Evolutionary conservation across 2,888 invertebrate species (phyloP), one percentile per base, ranked within the genome.

Genomic region (Bedellia somnulentella): DNA sequence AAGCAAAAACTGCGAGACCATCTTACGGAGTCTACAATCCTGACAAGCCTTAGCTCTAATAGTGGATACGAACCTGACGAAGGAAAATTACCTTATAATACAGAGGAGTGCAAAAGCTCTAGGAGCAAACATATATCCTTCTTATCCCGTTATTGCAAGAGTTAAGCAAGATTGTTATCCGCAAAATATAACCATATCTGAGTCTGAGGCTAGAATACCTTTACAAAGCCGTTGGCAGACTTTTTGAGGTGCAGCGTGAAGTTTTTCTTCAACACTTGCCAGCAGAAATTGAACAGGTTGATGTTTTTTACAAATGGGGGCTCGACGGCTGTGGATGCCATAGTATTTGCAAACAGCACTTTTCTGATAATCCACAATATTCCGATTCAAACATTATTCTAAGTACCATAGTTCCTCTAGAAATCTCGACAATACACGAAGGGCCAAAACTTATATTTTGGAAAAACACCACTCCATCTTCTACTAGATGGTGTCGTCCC

Each of bases 291-390:
- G 5, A 6, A 5, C 5, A 18, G 5, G 18, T 18, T 9, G 18
- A 18, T 18, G 9, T 18, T 6, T 2, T 10, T 24, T 24, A 9
- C 11, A 11, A 11, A 24, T 24, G 2, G 6, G 24, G 11, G 6
- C 9, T 10, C 6, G 24, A 24, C 13, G 24, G 24, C 4, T 34
- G 29, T 31, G 31, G 33, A 9, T 27, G 34, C 8, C 31, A 34
- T 10, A 16, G 14, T 14, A 31, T 34, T 17, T 34, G 31, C 18
- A 34, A 36, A 11, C 12, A 12, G 2, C 10, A 24, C 6, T 24
- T 24, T 12, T 1, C 3, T 3, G 12, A 24, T 3, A 24, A 24
- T 12, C 12, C 24, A 12, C 4, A 11, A 12, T 24, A 24, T 12
- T n/a, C 24, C 11, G 24, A 24, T 12, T 13, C 24, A 3, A 24